These are phyloP conservation scores for Procavia capensis DNA, from an alignment of 2,113 vertebrate species.

Conservation along the genomic window DNA sequence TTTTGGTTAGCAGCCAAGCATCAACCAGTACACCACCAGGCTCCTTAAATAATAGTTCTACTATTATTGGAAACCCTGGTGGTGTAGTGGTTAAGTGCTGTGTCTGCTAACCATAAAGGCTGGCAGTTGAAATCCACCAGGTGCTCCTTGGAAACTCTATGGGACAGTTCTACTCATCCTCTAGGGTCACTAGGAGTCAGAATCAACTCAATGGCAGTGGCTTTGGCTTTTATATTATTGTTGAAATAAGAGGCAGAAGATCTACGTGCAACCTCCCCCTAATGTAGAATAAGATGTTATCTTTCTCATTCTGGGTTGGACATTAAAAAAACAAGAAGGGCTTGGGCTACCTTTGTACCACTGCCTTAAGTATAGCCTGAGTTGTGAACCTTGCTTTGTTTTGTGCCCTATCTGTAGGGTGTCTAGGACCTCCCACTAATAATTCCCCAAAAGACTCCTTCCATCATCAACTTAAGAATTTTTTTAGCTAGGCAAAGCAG, in stretches of 20 bases:
- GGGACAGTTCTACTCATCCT: too few relatives aligned
- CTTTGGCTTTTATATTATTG: not conserved
- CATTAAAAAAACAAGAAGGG: not conserved
- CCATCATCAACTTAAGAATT: not conserved
- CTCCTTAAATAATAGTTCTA: too few relatives aligned
- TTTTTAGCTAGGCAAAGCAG: not conserved
- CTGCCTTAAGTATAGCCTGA: not conserved
- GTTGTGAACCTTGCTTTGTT: not conserved
- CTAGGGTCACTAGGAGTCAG: too few relatives aligned
- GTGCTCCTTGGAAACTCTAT: too few relatives aligned
- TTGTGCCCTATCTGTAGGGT: rapidly evolving
- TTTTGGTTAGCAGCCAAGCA: too few relatives aligned
- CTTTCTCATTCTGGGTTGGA: not conserved
- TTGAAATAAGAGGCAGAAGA: not conserved
- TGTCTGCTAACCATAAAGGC: too few relatives aligned
- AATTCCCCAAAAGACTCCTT: not conserved
- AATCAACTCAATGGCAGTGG: too few relatives aligned
- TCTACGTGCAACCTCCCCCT: not conserved
- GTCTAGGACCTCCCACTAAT: not conserved
- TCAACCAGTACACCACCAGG: too few relatives aligned
- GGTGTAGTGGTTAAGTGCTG: too few relatives aligned
- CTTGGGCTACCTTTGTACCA: rapidly evolving
- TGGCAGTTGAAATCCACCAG: too few relatives aligned
- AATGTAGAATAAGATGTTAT: not conserved
- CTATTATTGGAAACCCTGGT: not conserved